Conservation (phyloP, 92 coral and sea anemone species). For the Epizoanthus fatuus region DNA sequence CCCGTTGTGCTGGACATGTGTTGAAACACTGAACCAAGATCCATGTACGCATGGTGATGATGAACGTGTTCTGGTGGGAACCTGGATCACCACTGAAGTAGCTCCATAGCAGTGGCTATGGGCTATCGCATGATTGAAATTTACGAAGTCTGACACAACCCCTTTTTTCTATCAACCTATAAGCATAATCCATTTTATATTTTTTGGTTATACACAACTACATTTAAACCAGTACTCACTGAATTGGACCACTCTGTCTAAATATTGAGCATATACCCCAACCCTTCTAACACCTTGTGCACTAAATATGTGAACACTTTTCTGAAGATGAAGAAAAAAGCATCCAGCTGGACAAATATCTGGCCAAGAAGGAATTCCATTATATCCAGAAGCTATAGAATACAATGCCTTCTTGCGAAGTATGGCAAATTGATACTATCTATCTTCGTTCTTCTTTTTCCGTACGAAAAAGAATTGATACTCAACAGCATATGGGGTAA, state of each 20-base stretch:
- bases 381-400: neutral
- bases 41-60: neutral
- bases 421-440: too few relatives aligned
- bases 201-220: too few relatives aligned
- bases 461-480: too few relatives aligned
- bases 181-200: too few relatives aligned
- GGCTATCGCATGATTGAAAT: constrained; percentile 3
- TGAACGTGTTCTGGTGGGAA: neutral
- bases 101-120: neutral
- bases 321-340: constrained; percentile 25
- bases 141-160: too few relatives aligned
- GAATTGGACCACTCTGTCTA: too few relatives aligned
- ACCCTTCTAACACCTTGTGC: neutral
- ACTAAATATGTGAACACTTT: constrained; percentile 26
- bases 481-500: constrained; percentile 11
- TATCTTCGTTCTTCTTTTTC: too few relatives aligned
- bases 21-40: neutral
- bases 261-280: too few relatives aligned
- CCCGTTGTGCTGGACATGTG: constrained; percentile 15
- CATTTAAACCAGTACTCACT: too few relatives aligned
- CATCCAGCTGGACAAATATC: constrained; percentile 33
- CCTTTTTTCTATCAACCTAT: too few relatives aligned
- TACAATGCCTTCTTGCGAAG: neutral
- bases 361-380: constrained; percentile 1
- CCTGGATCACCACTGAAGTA: constrained; percentile 16